Evolutionary conservation across 2,888 invertebrate species (phyloP), one percentile per base, ranked within the genome.

Genomic region (Pyrrhosoma nymphula): DNA sequence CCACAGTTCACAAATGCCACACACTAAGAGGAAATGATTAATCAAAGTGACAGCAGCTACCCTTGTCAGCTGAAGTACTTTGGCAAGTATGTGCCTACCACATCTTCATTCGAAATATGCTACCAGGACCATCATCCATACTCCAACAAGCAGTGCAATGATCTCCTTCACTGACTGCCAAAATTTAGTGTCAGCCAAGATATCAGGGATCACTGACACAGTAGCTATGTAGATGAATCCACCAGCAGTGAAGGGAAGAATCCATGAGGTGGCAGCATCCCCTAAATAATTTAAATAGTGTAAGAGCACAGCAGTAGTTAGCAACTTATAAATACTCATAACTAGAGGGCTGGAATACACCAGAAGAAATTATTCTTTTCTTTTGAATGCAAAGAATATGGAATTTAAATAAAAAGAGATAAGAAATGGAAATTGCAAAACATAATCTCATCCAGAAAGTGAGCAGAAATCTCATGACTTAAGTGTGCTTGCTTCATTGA

Each of bases 161-260:
- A 99, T 98, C 97, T 99, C 99, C 97, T 98, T 98, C 18, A 99
- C 97, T 88, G 99, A 99, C 97, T 99, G 99, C 96, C 98, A 98
- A 95, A 99, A 97, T 96, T 98, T 98, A 63, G 98, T 98, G 96
- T 99, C 99, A 96, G 99, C 98, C 96, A 99, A 97, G 91, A 99
- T 97, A 97, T 99, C 99, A 18, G 99, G 99, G 96, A 99, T 99
- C 47, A 99, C 99, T 96, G 99, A 99, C 0, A 99, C 99, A 35
- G 99, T 99, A 39, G 99, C 99, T 96, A 99, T 99, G 97, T 99
- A 99, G 97, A 99, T 99, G 97, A 99, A 99, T n/a, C 99, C 99
- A 96, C 99, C 99, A 89, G 99, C 99, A 55, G 99, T 99, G 96
- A 99, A 99, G 26, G 99, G 99, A 95, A 99, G 97, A 95, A 99